Evolutionary conservation across 2,888 invertebrate genomes (phyloP), one percentile per base, ranked within the genome.

Genomic region (Chrysolina americana): DNA sequence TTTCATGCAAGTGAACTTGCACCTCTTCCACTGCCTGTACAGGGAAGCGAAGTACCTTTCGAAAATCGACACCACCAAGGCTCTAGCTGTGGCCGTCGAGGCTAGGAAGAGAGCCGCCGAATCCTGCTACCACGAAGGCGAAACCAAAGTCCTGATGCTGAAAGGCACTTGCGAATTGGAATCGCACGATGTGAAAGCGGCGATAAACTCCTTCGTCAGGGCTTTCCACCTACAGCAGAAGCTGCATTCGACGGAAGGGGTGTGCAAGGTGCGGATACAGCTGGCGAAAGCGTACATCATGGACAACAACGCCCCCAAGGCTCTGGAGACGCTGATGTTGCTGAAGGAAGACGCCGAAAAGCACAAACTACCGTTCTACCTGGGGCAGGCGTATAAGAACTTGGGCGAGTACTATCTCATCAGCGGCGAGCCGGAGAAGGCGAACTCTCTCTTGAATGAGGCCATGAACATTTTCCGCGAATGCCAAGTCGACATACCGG

Each of bases 41-140:
- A 36, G 85, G 36, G 88, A 90, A 78, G 89, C 90, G 0, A 85
- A 88, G 73, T 65, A 79, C 0, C 69, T 88, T 10, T 85, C 89
- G 41, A 85, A 85, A 53, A 63, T 70, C 0, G 90, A 91, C 77
- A 83, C 88, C 0, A 81, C 87, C 2, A 89, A 89, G 76, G 89
- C 91, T 0, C 89, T 89, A 74, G 86, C 89, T 76, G 83, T 90
- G 8, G 87, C 90, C 1, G 86, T 89, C 0, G 82, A 90, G 71
- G 91, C 92, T 0, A 89, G 90, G 80, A 88, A 90, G 71, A 86
- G 91, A 78, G 91, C 91, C 1, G 85, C 81, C 63, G 91, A 91
- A 83, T 91, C 90, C 56, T 84, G 87, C 64, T 88, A 88, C 78
- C 85, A 85, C 13, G 80, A 84, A 0, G 90, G 89, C 77, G 89